Evolutionary conservation across 2,888 invertebrate species (phyloP).

Genomic region (Acrobeloides nanus): DNA sequence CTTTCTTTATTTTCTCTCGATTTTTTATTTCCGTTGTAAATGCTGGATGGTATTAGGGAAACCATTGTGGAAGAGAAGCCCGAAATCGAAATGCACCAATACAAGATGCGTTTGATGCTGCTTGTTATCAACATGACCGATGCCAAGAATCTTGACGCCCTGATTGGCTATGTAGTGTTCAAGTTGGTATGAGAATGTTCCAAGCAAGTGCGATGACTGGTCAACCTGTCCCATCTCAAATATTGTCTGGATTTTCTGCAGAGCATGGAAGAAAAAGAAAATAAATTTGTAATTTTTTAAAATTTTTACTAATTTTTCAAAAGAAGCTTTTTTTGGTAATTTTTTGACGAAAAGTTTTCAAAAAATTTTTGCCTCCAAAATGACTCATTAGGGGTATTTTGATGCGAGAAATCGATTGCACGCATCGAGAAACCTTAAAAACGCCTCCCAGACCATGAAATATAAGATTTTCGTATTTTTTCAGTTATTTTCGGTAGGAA

Average conservation of each 20-base stretch:
- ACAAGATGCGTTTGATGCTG: constrained; percentile 6
- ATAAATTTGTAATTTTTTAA: no score
- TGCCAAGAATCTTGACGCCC: constrained; percentile 7
- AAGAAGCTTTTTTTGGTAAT: no score
- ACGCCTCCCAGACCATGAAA: no score
- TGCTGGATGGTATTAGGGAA: constrained; percentile 7
- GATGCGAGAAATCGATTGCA: no score
- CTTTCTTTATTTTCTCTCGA: neutral
- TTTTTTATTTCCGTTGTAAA: no score
- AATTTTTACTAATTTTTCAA: no score
- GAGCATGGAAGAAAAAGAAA: neutral
- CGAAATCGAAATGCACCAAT: neutral
- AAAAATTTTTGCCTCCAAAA: no score
- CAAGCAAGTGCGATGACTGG: neutral
- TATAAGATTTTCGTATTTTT: no score
- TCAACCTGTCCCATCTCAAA: neutral
- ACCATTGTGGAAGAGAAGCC: constrained; percentile 10
- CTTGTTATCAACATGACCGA: constrained; percentile 9
- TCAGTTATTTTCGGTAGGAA: no score
- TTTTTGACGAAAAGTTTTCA: no score
- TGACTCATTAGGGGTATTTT: no score
- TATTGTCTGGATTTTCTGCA: neutral
- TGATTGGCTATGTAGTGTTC: constrained; percentile 9
- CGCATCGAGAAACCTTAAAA: no score
- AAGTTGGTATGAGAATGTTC: neutral